Conservation (phyloP, 2,797 vertebrate genomes). For the Crocodylus rhombifer region DNA sequence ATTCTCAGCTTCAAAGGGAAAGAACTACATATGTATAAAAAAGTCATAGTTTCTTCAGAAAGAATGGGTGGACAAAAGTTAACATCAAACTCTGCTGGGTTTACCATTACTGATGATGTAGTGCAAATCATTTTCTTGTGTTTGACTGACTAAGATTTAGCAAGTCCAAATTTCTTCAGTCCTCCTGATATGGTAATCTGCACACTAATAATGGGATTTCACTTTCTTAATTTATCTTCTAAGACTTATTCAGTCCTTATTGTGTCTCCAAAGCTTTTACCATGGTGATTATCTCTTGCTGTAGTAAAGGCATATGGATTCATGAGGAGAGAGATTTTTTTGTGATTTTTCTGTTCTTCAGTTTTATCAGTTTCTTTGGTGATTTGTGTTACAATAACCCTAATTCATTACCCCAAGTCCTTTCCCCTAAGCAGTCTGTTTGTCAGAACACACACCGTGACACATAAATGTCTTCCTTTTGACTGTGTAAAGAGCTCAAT, state of each 20-base stretch:
- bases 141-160: neutral
- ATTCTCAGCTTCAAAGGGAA: neutral
- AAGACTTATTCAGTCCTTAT: conserved; percentile 28
- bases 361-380: conserved; percentile 32
- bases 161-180: conserved; percentile 24
- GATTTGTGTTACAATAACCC: conserved; percentile 24
- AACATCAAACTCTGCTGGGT: neutral
- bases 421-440: conserved; percentile 9
- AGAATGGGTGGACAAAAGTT: neutral
- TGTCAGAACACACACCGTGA: conserved; percentile 4
- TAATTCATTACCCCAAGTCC: neutral
- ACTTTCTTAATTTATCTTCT: conserved; percentile 60
- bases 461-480: neutral
- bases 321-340: neutral
- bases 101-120: neutral
- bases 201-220: conserved; percentile 63
- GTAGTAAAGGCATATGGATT: conserved; percentile 23
- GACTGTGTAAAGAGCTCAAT: neutral
- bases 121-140: conserved; percentile 28
- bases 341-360: neutral
- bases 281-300: conserved; percentile 8
- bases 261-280: conserved; percentile 39
- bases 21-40: neutral
- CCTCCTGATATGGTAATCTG: conserved; percentile 39
- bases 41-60: neutral